Evolutionary conservation across 1,140 invertebrate genomes (phyloP).

Genomic region (Triops cancriformis): DNA sequence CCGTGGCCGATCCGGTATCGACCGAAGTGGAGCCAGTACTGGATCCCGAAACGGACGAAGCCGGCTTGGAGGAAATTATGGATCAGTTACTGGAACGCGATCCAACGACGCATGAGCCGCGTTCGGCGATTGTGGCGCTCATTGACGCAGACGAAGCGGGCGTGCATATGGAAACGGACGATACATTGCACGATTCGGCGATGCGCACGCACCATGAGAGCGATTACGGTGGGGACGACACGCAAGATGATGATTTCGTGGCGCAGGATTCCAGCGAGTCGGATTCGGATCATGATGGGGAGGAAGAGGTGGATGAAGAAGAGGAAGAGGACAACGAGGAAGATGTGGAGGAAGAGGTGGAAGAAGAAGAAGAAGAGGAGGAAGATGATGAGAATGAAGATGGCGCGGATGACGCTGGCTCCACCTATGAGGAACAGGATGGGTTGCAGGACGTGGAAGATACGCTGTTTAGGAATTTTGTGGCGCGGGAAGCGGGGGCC

Average conservation of each 20-base stretch:
- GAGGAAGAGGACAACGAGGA: conserved; percentile 42
- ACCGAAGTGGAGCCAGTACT: conserved; percentile 36
- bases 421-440: conserved; percentile 48
- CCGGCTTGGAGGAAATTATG: conserved; percentile 56
- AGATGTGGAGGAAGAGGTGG: conserved; percentile 39
- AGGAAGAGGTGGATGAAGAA: conserved; percentile 34
- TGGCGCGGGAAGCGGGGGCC: conserved; percentile 39
- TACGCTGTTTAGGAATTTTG: conserved; percentile 33
- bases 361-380: conserved; percentile 41
- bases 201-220: conserved; percentile 31
- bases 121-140: conserved; percentile 37
- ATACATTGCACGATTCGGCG: conserved; percentile 33
- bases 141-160: conserved; percentile 35
- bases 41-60: conserved; percentile 34
- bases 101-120: conserved; percentile 33
- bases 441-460: conserved; percentile 60
- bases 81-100: conserved; percentile 55
- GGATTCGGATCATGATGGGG: conserved; percentile 35
- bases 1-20: conserved; percentile 40
- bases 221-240: conserved; percentile 28
- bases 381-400: conserved; percentile 48
- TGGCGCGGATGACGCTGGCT: conserved; percentile 49
- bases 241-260: conserved; percentile 33
- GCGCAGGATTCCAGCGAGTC: conserved; percentile 38
- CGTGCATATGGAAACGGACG: conserved; percentile 35